A percentile compares a stretch with the other conserved stretches of the same genome.
phyloP scores from a whole-genome alignment of 1,140 invertebrate species.

The Brachionus manjavacas region DNA sequence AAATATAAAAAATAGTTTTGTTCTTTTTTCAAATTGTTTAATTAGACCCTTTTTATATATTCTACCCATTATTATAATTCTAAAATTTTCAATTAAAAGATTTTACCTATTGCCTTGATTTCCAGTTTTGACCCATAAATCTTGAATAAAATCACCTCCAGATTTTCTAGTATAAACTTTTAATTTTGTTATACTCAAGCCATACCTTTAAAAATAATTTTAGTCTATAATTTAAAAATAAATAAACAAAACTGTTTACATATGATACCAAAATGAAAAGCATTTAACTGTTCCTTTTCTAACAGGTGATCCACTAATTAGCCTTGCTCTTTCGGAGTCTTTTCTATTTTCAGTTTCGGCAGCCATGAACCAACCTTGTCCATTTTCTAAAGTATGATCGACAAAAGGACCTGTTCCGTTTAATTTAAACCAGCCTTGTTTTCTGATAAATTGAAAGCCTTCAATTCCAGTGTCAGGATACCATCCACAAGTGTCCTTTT shows the following conservation, averaged over 20 bases:
- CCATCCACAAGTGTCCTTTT: constrained; percentile 34
- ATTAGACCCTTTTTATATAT: too few species aligned
- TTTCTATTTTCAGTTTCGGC: constrained; percentile 11
- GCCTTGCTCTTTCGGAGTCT: background rate
- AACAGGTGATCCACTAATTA: background rate
- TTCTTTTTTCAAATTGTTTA: too few species aligned
- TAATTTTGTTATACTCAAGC: background rate
- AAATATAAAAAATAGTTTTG: too few species aligned
- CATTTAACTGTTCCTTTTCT: background rate
- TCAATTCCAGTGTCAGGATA: background rate
- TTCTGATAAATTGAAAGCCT: constrained; percentile 16
- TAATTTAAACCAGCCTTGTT: background rate
- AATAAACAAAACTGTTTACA: background rate
- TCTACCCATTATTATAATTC: too few species aligned
- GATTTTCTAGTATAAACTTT: constrained; percentile 14
- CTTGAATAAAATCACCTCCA: background rate
- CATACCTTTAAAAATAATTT: background rate
- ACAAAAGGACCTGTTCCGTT: constrained; percentile 61
- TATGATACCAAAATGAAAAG: constrained; percentile 36
- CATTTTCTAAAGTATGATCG: constrained; percentile 27
- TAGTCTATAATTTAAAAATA: background rate
- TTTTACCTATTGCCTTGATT: constrained; percentile 30
- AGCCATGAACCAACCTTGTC: constrained; percentile 62
- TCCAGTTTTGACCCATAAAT: background rate
- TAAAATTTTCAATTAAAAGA: too few species aligned